Percentiles rank a stretch among this genome's conserved stretches.
phyloP scores from a whole-genome alignment of 1,140 invertebrate species.

The Calycopis cecrops region DNA sequence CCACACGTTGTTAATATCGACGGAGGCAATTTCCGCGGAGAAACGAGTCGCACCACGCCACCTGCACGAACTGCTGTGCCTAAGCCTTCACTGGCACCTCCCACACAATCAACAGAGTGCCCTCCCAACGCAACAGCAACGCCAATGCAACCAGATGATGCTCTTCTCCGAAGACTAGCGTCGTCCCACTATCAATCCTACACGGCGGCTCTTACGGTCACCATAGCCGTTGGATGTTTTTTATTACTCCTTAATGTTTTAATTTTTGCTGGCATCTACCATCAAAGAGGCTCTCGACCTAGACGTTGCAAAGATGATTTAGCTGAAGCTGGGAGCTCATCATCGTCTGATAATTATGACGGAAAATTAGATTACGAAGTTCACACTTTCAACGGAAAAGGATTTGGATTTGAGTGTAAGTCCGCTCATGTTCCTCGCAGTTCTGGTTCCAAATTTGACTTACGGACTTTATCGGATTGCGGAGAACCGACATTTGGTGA shows the following conservation, averaged over 20 bases:
- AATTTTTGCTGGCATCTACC: conserved; percentile 96
- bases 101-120: conserved; percentile 79
- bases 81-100: conserved; percentile 40
- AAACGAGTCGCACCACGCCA: conserved; percentile 61
- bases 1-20: conserved; percentile 69
- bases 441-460: conserved; percentile 70
- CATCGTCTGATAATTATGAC: conserved; percentile 76
- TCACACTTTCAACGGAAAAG: conserved; percentile 76
- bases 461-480: conserved; percentile 72
- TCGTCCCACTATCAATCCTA: conserved; percentile 90
- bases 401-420: conserved; percentile 76
- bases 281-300: conserved; percentile 83
- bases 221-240: conserved; percentile 93
- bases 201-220: conserved; percentile 92
- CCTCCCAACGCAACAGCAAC: conserved; percentile 78
- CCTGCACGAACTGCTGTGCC: conserved; percentile 58
- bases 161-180: conserved; percentile 82
- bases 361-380: conserved; percentile 78
- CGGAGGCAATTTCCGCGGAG: conserved; percentile 37
- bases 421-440: conserved; percentile 58
- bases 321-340: conserved; percentile 81
- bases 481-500: conserved; percentile 76
- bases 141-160: conserved; percentile 75
- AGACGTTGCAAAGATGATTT: conserved; percentile 85
- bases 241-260: conserved; percentile 92